A percentile compares a stretch with the other conserved stretches of the same genome.
Conservation (phyloP, 2,113 vertebrate species). For the Pteropus alecto region DNA sequence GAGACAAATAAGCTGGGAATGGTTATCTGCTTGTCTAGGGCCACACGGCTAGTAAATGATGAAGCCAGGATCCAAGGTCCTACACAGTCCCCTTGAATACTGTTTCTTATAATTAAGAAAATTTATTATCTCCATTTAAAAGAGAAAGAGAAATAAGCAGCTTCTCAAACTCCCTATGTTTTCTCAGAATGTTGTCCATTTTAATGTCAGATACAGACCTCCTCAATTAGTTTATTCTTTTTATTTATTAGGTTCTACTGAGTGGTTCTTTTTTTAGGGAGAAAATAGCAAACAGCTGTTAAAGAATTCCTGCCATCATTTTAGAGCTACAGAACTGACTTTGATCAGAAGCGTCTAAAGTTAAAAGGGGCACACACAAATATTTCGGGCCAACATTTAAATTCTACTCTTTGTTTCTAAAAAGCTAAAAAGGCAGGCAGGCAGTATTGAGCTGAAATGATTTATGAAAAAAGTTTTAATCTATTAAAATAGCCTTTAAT, state of each 20-base stretch:
- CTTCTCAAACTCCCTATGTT: background rate
- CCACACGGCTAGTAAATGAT: background rate
- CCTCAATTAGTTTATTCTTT: slow-evolving; percentile 3
- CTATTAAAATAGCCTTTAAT: slow-evolving; percentile 59
- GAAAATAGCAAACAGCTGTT: slow-evolving; percentile 67
- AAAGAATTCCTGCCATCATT: background rate
- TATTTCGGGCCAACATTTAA: background rate
- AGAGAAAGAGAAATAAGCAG: background rate
- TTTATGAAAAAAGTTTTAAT: slow-evolving; percentile 50
- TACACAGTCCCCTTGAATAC: background rate
- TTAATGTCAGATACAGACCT: background rate
- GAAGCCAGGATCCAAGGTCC: background rate
- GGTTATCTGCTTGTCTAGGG: background rate
- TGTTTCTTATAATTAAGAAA: background rate
- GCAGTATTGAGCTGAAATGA: slow-evolving; percentile 16
- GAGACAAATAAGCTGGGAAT: background rate
- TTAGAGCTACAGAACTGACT: background rate
- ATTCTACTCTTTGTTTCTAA: background rate
- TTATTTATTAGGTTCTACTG: slow-evolving; percentile 34
- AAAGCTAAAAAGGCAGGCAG: background rate
- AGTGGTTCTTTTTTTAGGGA: background rate
- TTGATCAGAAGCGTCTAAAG: slow-evolving; percentile 15
- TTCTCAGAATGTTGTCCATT: background rate
- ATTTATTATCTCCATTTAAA: slow-evolving; percentile 17
- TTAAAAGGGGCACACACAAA: background rate